phyloP scores from a whole-genome alignment of 2,113 vertebrate genomes.

The Ptilorrhoa leucosticta region DNA sequence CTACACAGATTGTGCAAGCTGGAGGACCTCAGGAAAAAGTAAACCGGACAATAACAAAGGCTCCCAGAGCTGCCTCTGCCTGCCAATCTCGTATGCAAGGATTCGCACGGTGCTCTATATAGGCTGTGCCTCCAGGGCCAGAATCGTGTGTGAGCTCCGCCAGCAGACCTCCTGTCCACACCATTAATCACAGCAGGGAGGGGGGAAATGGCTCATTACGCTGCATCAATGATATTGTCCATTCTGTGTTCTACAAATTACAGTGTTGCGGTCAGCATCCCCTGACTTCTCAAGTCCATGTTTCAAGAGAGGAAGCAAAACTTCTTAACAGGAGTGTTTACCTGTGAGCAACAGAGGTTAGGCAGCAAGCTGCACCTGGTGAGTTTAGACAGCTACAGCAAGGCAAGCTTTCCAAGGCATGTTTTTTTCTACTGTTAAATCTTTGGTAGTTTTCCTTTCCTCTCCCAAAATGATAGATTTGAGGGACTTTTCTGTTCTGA shows the following conservation, averaged over 20 bases:
- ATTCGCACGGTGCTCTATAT: background rate
- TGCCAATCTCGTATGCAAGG: background rate
- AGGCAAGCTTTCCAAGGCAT: background rate
- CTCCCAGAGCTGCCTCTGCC: background rate
- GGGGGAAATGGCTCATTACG: background rate
- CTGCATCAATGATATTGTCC: background rate
- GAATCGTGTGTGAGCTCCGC: background rate
- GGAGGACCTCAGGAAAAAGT: background rate
- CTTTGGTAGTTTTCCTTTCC: background rate
- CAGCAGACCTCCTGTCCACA: background rate
- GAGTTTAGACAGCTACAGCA: background rate
- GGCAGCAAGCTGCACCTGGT: background rate
- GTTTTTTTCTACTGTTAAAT: background rate
- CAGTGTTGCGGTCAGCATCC: background rate
- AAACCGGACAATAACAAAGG: slow-evolving; percentile 9
- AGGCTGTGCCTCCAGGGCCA: slow-evolving; percentile 5
- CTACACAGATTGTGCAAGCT: slow-evolving; percentile 9
- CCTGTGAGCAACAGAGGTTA: background rate
- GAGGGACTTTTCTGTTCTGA: background rate
- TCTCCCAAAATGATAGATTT: background rate
- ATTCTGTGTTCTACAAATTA: background rate
- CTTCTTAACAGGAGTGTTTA: background rate
- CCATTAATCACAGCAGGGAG: slow-evolving; percentile 12
- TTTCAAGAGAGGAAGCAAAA: background rate
- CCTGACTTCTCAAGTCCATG: background rate